phyloP scores from a whole-genome alignment of 2,113 vertebrate genomes.

The Arvicanthis niloticus region DNA sequence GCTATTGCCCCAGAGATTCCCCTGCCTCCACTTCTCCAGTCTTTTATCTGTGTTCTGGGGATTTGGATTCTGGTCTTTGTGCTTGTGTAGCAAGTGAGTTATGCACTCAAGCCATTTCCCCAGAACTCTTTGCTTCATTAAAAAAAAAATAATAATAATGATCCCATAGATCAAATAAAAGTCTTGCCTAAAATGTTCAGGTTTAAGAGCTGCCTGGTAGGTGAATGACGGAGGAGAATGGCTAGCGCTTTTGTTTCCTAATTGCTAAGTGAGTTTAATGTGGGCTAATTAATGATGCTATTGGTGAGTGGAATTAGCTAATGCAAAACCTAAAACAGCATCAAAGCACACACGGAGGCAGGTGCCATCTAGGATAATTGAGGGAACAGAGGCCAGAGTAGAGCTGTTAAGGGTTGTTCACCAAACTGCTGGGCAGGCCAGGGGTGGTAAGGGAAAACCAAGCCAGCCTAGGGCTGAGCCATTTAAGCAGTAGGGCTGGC shows the following conservation, averaged over 20 bases:
- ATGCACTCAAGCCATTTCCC: not conserved
- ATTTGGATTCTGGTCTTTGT: not conserved
- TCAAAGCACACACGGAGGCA: slow-evolving; percentile 70
- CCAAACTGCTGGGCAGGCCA: not conserved
- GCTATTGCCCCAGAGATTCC: not conserved
- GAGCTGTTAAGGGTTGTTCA: not conserved
- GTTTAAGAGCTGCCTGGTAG: not conserved
- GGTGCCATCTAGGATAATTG: slow-evolving; percentile 64
- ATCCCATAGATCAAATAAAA: not conserved
- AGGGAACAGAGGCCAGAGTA: not conserved
- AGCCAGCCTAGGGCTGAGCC: not conserved
- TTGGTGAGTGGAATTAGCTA: slow-evolving; percentile 64
- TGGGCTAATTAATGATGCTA: slow-evolving; percentile 70
- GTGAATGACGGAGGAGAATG: not conserved
- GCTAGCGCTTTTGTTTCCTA: slow-evolving; percentile 57
- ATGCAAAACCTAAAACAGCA: slow-evolving; percentile 52
- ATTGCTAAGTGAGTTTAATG: slow-evolving; percentile 76
- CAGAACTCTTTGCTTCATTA: not conserved
- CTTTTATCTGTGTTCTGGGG: not conserved
- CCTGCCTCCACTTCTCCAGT: not conserved
- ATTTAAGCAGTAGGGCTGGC: not conserved
- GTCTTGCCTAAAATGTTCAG: not conserved
- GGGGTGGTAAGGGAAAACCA: not conserved
- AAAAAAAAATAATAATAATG: not conserved
- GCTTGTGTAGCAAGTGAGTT: not conserved